Base-by-base conservation (phyloP, 2,113 vertebrate genomes). In the Sorex fumeus region DNA sequence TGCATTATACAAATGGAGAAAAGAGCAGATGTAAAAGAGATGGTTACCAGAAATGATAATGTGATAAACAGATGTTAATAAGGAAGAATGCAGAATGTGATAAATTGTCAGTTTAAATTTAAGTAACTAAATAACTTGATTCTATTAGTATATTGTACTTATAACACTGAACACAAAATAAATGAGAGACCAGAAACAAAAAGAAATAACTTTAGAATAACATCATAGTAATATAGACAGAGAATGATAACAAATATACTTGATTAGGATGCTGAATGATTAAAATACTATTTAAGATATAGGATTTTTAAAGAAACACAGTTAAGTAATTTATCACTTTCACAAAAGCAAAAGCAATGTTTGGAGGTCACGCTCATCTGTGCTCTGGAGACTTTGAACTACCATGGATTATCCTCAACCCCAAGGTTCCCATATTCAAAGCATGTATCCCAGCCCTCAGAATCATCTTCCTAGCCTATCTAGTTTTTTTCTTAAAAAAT, bases 221-320 rank as follows among this genome's bases (percentile, higher is more conserved):
- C 64, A 9, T 62, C 47, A 3, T 10, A 50, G 9, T 71, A 64
- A 19, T 71, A 10, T 6, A 71, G 8, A 9, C 21, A 89, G 70
- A 43, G 47, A 27, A 10, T 57, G 30, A 40, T 30, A 28, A 13
- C 66, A 40, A 11, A 30, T 16, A 53, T 53, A 53, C 21, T 32
- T 71, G n/a, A 21, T n/a, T 66, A 78, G 12, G 8, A 23, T 53
- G 15, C 10, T 77, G n/a, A 64, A 67, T 12, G 15, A 9, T 86
- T 64, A 19, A 78, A 53, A 32, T 4, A 43, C 1, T 30, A 82
- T 45, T 32, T 1, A 2, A 3, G 64, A 88, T 77, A 91, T 28
- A n/a, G 21, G 82, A 90, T 81, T 87, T 75, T 64, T 40, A 69
- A 64, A 87, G 34, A 18, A 9, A 87, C 28, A 88, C 10, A 76